These are phyloP conservation scores for Thumatha senex DNA, from an alignment of 2,888 invertebrate species.

Conservation along the genomic window DNA sequence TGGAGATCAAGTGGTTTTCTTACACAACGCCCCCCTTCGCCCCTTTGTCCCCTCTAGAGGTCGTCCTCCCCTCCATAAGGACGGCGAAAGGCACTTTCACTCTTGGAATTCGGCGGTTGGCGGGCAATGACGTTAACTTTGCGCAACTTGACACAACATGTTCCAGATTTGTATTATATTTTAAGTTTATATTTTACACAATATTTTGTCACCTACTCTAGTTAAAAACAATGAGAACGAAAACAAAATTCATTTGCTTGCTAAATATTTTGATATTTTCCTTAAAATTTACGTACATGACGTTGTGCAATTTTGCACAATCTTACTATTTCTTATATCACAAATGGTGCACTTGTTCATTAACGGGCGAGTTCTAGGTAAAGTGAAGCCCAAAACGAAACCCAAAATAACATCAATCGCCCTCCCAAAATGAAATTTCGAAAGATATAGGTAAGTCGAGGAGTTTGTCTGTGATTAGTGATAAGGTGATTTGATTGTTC, in stretches of 20 bases:
- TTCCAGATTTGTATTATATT: slow-evolving; percentile 44
- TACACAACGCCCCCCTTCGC: slow-evolving; percentile 45
- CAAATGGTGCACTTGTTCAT: too few species aligned
- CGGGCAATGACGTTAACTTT: slow-evolving; percentile 67
- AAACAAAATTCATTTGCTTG: background rate
- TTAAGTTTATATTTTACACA: slow-evolving; percentile 21
- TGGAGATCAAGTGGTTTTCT: slow-evolving; percentile 46
- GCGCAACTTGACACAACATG: slow-evolving; percentile 75
- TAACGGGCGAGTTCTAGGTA: too few species aligned
- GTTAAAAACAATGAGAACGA: slow-evolving; percentile 9
- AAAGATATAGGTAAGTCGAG: too few species aligned
- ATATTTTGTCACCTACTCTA: slow-evolving; percentile 16
- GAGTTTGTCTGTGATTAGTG: too few species aligned
- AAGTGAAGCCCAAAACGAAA: too few species aligned
- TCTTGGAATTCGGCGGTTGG: slow-evolving; percentile 67
- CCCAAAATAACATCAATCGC: too few species aligned
- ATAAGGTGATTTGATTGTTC: too few species aligned
- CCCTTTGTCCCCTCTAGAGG: slow-evolving; percentile 48
- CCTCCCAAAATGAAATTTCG: too few species aligned
- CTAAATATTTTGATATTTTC: background rate
- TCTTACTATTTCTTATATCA: too few species aligned
- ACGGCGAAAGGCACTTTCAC: slow-evolving; percentile 79
- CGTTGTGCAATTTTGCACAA: too few species aligned
- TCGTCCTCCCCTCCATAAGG: slow-evolving; percentile 57
- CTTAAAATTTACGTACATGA: background rate